A percentile compares a stretch with the other conserved stretches of the same genome.
phyloP scores from a whole-genome alignment of 1,140 invertebrate species.

The Bradysia coprophila region DNA sequence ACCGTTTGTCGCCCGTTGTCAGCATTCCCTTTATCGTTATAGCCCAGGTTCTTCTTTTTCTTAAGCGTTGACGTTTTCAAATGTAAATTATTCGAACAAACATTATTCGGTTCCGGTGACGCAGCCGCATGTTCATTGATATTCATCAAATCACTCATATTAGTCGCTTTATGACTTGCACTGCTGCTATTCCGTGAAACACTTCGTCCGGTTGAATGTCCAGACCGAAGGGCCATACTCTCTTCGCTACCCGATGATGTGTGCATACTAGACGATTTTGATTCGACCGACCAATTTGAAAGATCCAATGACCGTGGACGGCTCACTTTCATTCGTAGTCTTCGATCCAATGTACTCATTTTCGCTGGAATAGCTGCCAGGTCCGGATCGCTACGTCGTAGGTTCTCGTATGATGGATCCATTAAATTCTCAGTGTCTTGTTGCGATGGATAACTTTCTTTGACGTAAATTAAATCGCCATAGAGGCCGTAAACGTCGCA shows the following conservation, averaged over 20 bases:
- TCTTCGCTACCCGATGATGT: conserved; percentile 67
- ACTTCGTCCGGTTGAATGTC: conserved; percentile 25
- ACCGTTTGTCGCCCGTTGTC: conserved; percentile 46
- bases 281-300: conserved; percentile 76
- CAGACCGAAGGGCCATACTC: conserved; percentile 45
- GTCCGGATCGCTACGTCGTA: conserved; percentile 63
- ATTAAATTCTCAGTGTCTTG: conserved; percentile 36
- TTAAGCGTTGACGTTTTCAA: conserved; percentile 13
- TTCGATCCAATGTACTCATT: conserved; percentile 57
- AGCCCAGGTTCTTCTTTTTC: conserved; percentile 16
- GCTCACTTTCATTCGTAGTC: conserved; percentile 59
- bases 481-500: conserved; percentile 81
- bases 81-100: conserved; percentile 7
- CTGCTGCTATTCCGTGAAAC: conserved; percentile 52
- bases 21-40: conserved; percentile 13
- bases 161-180: conserved; percentile 39
- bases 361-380: conserved; percentile 60
- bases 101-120: too few relatives aligned
- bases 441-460: conserved; percentile 63
- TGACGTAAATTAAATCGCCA: conserved; percentile 74
- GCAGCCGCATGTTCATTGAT: conserved; percentile 22
- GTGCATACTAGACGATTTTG: conserved; percentile 59
- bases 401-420: conserved; percentile 50
- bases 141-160: conserved; percentile 26
- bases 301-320: conserved; percentile 63